Base-by-base conservation (phyloP, 2,113 vertebrate species). In the Melanerpes aurifrons region DNA sequence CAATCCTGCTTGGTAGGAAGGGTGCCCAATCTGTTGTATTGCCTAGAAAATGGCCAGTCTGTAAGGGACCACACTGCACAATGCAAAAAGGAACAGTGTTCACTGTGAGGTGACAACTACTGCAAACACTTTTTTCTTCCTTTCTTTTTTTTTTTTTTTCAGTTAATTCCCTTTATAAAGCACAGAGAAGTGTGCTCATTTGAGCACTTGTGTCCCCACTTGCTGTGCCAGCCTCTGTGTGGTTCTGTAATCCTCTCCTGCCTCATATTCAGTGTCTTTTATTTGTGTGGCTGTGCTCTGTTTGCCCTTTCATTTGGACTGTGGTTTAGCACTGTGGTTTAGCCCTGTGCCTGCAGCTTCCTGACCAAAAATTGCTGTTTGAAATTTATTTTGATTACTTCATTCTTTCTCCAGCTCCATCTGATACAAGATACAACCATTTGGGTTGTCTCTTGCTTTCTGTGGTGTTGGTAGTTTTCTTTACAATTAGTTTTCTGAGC, bases 171-270 rank as follows among this genome's bases (percentile, higher is more conserved):
- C 10, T 71, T 80, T 48, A 6, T 53, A 56, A 85, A 35, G 50
- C 24, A 43, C 16, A 54, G 32, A 74, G 50, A 67, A 72, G 11
- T 28, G 28, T 69, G 31, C 6, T 62, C 0, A 1, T 66, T 9
- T 4, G 26, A 70, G 59, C 21, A 11, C 12, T 75, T 8, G 0
- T 25, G 16, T 79, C 18, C 15, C 50, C 0, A 0, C 63, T 63
- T 56, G 56, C 86, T 85, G 40, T 76, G 77, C 45, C 1, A 0
- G 13, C 40, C 61, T 31, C 45, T n/a, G 10, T 47, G 56, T 67
- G 63, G 10, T 70, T 85, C 61, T 87, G 9, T 68, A 63, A 20
- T 0, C 0, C 28, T 37, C 56, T 78, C 24, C n/a, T 82, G 18
- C 45, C 56, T 69, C 59, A 24, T 24, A 15, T 43, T 82, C 74